phyloP scores from a whole-genome alignment of 2,888 invertebrate genomes.

The Leucophenga montana region DNA sequence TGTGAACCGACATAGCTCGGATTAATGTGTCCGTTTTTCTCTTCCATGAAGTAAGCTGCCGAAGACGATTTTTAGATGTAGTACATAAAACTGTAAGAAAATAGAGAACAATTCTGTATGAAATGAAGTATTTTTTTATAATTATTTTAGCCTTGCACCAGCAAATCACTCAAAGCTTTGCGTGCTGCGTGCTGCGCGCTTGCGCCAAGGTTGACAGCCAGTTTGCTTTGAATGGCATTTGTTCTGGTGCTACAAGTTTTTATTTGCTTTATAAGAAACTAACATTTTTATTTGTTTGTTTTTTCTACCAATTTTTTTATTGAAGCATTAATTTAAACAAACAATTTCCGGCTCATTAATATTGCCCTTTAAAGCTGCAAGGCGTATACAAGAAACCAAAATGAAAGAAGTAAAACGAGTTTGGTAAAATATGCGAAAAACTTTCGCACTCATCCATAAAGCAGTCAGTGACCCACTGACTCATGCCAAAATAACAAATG shows the following conservation, averaged over 20 bases:
- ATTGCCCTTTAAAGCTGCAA: neutral
- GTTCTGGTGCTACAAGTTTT: too few relatives aligned
- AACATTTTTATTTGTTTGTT: too few relatives aligned
- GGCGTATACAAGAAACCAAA: neutral
- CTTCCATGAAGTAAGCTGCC: slow-evolving; percentile 29
- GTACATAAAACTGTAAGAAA: too few relatives aligned
- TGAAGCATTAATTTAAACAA: too few relatives aligned
- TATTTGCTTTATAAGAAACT: too few relatives aligned
- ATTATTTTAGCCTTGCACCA: slow-evolving; percentile 8
- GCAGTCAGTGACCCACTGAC: slow-evolving; percentile 63
- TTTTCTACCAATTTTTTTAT: too few relatives aligned
- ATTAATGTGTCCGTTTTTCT: slow-evolving; percentile 55
- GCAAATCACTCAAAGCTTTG: neutral
- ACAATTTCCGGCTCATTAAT: too few relatives aligned
- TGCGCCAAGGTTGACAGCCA: neutral
- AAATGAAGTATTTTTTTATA: too few relatives aligned
- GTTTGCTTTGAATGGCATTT: too few relatives aligned
- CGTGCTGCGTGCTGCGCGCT: too few relatives aligned
- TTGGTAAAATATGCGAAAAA: neutral
- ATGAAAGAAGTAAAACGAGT: slow-evolving; percentile 17
- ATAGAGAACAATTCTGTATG: too few relatives aligned
- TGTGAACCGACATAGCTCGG: slow-evolving; percentile 57
- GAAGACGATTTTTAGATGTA: too few relatives aligned
- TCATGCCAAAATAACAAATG: slow-evolving; percentile 29
- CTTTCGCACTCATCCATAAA: neutral